phyloP scores from a whole-genome alignment of 1,140 invertebrate species.

The Caenorhabditis brenneri region DNA sequence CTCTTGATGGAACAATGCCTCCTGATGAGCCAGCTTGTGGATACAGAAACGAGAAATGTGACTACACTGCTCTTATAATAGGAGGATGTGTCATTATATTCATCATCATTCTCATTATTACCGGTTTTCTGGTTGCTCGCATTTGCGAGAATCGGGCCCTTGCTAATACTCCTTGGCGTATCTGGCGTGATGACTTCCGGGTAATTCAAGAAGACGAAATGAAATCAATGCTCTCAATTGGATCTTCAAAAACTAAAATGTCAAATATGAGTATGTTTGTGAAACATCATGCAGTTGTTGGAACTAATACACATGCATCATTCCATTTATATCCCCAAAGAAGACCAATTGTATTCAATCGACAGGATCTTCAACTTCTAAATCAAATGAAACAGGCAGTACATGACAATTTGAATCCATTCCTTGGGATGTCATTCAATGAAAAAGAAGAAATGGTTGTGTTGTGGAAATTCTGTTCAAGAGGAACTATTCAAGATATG shows the following conservation, averaged over 20 bases:
- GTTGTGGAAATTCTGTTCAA: conserved; percentile 69
- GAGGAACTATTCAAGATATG: conserved; percentile 69
- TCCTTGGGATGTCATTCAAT: conserved; percentile 69
- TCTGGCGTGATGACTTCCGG: conserved; percentile 67
- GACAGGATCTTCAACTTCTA: conserved; percentile 64
- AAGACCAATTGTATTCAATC: conserved; percentile 63
- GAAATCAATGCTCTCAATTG: conserved; percentile 71
- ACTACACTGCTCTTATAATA: conserved; percentile 67
- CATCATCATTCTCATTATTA: conserved; percentile 51
- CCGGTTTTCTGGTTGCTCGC: conserved; percentile 59
- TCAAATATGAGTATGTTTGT: conserved; percentile 67
- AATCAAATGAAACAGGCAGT: conserved; percentile 62
- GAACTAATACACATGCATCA: conserved; percentile 69
- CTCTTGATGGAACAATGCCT: conserved; percentile 62
- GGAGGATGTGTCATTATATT: conserved; percentile 57
- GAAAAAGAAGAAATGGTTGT: conserved; percentile 69
- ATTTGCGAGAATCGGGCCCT: conserved; percentile 64
- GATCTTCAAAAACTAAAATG: conserved; percentile 67
- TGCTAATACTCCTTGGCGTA: conserved; percentile 66
- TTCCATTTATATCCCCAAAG: conserved; percentile 69
- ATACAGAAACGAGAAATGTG: conserved; percentile 67
- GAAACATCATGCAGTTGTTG: conserved; percentile 69
- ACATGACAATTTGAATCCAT: conserved; percentile 69
- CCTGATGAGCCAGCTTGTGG: conserved; percentile 63
- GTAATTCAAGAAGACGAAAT: conserved; percentile 67